These are phyloP conservation scores for Ecliptopera silaceata DNA, from an alignment of 2,888 invertebrate species.

Conservation along the genomic window DNA sequence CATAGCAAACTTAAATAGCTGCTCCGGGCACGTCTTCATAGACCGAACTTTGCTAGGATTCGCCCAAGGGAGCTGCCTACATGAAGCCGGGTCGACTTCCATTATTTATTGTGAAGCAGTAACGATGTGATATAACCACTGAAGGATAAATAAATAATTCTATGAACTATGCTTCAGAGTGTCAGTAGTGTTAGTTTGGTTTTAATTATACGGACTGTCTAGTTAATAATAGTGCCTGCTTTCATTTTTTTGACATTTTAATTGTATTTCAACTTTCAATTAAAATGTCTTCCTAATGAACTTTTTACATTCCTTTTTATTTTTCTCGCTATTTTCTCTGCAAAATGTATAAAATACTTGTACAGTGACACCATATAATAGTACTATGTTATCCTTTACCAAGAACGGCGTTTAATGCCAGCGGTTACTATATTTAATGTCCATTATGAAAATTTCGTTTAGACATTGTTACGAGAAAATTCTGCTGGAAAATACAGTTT, in stretches of 20 bases:
- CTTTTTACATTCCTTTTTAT: no score
- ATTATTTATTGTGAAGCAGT: conserved; percentile 11
- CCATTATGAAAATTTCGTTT: conserved; percentile 9
- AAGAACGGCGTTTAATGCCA: not conserved
- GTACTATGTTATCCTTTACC: not conserved
- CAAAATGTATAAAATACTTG: no score
- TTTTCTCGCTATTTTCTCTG: no score
- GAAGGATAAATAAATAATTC: not conserved
- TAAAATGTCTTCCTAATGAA: no score
- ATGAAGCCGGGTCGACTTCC: conserved; percentile 2
- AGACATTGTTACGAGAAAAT: not conserved
- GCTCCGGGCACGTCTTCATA: not conserved
- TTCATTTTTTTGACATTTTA: not conserved
- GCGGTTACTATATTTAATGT: conserved; percentile 5
- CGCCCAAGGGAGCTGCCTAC: conserved; percentile 4
- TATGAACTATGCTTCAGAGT: conserved; percentile 5
- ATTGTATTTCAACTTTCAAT: no score
- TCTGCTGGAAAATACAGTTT: not conserved
- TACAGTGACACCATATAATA: not conserved
- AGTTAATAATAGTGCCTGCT: not conserved
- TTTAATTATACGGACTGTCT: not conserved
- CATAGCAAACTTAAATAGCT: not conserved
- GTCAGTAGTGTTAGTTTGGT: conserved; percentile 2
- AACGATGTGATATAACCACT: conserved; percentile 19
- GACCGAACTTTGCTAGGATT: not conserved